phyloP scores from a whole-genome alignment of 2,113 vertebrate genomes.

The Hepsetus odoe region DNA sequence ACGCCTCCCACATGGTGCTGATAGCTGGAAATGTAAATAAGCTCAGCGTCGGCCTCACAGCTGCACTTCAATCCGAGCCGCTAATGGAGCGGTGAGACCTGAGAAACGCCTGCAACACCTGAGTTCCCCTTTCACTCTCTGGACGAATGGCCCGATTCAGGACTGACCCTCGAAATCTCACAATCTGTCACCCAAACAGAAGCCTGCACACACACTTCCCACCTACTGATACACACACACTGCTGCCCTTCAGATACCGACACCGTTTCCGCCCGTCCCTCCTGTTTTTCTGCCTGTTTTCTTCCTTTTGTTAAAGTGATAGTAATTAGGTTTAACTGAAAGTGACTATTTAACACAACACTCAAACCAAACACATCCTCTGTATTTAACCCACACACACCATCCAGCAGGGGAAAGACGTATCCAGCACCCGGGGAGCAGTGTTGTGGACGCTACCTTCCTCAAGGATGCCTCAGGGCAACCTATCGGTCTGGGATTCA shows the following conservation, averaged over 20 bases:
- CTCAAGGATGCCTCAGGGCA: too few species aligned
- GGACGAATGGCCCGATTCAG: slow-evolving; percentile 31
- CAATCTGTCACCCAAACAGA: slow-evolving; percentile 29
- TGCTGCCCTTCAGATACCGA: not conserved
- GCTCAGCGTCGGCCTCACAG: slow-evolving; percentile 24
- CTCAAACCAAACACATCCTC: too few species aligned
- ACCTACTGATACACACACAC: not conserved
- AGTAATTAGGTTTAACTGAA: too few species aligned
- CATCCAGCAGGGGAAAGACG: too few species aligned
- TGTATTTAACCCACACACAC: too few species aligned
- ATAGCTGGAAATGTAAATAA: slow-evolving; percentile 50
- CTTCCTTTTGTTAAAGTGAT: too few species aligned
- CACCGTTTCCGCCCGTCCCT: too few species aligned
- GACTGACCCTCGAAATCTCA: slow-evolving; percentile 1
- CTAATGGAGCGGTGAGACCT: too few species aligned
- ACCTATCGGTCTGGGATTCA: too few species aligned
- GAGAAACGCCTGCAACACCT: slow-evolving; percentile 42
- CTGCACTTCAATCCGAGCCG: slow-evolving; percentile 23
- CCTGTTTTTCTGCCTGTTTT: slow-evolving; percentile 2
- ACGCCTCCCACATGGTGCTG: slow-evolving; percentile 31
- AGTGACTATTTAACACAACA: too few species aligned
- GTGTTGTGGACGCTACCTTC: too few species aligned
- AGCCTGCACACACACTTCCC: slow-evolving; percentile 11
- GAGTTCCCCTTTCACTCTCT: slow-evolving; percentile 10
- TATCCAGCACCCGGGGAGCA: too few species aligned